Evolutionary conservation across 2,113 vertebrate species (phyloP), one percentile per base, ranked within the genome.

Genomic region (Oreochromis niloticus): DNA sequence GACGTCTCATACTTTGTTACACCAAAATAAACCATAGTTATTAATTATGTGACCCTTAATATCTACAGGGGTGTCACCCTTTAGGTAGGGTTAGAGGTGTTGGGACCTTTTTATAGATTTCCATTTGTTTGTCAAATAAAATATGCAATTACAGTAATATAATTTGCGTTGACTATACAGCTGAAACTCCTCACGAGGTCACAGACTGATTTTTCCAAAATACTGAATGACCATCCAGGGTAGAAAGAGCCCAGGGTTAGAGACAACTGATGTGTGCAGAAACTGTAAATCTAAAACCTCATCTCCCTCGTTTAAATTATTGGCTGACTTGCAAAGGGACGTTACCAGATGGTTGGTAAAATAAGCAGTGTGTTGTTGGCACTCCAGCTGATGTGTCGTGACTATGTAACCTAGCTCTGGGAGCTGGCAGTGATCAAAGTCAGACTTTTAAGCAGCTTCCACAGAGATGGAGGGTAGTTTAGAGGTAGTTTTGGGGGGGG

Each of bases 311-410:
- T 56, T 41, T 22, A 19, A 54, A 39, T 57, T 66, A 17, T 57
- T 55, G 22, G 22, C 78, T 84, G 30, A 27, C 22, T 79, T 56
- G 68, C 43, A 56, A 36, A 56, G 13, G 52, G 50, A 24, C 7
- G 16, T 89, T 66, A 19, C 16, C 9, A 43, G 17, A 10, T 54
- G 41, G 24, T 14, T 48, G 32, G 6, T 80, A 19, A 80, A 54
- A 22, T 57, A 27, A 16, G 17, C 57, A n/a, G 41, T 22, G 11
- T 48, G 52, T 54, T n/a, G 14, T 24, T 57, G 41, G 7, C 56
- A 66, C 86, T 57, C 36, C 82, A 39, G 57, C 73, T 48, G 50
- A 36, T 82, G 41, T 80, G 27, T 80, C 7, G 19, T 81, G n/a
- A 27, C 50, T 5, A 39, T 75, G 73, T 80, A n/a, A 39, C 41